These are phyloP conservation scores for Cheumatopsyche charites DNA, from an alignment of 1,140 invertebrate genomes.

Conservation along the genomic window DNA sequence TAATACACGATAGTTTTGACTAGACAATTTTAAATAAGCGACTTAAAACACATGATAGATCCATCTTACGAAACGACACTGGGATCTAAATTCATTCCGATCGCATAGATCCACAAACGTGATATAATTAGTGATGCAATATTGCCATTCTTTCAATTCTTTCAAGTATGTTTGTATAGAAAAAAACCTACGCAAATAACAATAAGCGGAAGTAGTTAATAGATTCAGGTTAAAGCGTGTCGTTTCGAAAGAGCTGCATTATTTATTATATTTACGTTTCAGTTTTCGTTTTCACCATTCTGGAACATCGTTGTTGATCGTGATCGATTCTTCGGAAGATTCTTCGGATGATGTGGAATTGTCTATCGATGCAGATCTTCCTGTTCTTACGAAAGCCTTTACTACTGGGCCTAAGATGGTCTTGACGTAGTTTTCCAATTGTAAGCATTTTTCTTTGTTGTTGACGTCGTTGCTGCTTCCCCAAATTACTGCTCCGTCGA, in stretches of 20 bases:
- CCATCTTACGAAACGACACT: no score
- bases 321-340: not conserved
- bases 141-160: no score
- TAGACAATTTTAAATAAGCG: no score
- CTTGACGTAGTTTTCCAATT: slow-evolving; percentile 66
- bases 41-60: no score
- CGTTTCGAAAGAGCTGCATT: not conserved
- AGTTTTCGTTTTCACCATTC: not conserved
- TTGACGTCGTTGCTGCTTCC: slow-evolving; percentile 75
- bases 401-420: slow-evolving; percentile 66
- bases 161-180: not conserved
- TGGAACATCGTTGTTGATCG: not conserved
- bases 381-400: slow-evolving; percentile 47
- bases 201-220: slow-evolving; percentile 2
- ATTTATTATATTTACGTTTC: not conserved
- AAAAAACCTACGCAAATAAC: not conserved
- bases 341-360: not conserved
- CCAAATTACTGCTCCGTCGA: slow-evolving; percentile 73
- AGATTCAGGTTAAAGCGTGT: slow-evolving; percentile 1
- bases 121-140: no score
- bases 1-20: no score
- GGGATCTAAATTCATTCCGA: no score
- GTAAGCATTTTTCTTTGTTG: slow-evolving; percentile 66
- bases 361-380: not conserved
- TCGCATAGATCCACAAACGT: no score